Conservation (phyloP, 1,140 invertebrate species). For the Pantala flavescens region DNA sequence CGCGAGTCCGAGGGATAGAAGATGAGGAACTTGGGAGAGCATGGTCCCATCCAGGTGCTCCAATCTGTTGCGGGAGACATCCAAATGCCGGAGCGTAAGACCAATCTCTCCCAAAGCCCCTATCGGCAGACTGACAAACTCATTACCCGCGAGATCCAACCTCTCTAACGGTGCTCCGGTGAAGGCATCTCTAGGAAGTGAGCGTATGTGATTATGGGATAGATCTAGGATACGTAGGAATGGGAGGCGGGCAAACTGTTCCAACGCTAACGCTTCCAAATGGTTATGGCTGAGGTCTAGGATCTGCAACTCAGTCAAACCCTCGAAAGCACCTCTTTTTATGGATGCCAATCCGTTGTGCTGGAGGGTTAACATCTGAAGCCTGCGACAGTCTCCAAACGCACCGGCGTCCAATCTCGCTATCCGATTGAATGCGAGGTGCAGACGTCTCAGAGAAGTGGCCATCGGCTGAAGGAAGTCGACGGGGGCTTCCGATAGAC, state of each 20-base stretch:
- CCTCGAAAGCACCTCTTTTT: conserved; percentile 41
- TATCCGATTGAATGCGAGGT: conserved; percentile 64
- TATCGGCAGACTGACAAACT: conserved; percentile 61
- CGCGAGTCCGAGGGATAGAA: conserved; percentile 66
- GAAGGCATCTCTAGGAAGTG: conserved; percentile 67
- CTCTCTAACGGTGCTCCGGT: conserved; percentile 67
- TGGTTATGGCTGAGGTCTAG: conserved; percentile 69
- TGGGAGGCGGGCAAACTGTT: conserved; percentile 68
- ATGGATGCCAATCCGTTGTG: conserved; percentile 63
- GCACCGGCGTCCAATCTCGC: conserved; percentile 54
- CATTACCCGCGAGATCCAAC: conserved; percentile 68
- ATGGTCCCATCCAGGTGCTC: conserved; percentile 80
- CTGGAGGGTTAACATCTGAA: conserved; percentile 63
- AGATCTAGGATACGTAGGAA: conserved; percentile 66
- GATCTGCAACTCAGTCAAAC: conserved; percentile 58
- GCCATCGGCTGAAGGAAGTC: conserved; percentile 49
- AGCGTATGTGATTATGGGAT: conserved; percentile 60
- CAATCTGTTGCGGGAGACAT: conserved; percentile 67
- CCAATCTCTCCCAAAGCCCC: conserved; percentile 61
- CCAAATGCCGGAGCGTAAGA: conserved; percentile 60
- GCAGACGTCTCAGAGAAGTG: conserved; percentile 50
- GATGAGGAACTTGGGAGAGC: conserved; percentile 67
- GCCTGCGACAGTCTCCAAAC: conserved; percentile 52
- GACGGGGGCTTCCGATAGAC: conserved; percentile 50
- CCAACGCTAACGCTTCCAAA: conserved; percentile 62